These are phyloP conservation scores for Mungos mungo DNA, from an alignment of 2,113 vertebrate genomes.

Conservation along the genomic window DNA sequence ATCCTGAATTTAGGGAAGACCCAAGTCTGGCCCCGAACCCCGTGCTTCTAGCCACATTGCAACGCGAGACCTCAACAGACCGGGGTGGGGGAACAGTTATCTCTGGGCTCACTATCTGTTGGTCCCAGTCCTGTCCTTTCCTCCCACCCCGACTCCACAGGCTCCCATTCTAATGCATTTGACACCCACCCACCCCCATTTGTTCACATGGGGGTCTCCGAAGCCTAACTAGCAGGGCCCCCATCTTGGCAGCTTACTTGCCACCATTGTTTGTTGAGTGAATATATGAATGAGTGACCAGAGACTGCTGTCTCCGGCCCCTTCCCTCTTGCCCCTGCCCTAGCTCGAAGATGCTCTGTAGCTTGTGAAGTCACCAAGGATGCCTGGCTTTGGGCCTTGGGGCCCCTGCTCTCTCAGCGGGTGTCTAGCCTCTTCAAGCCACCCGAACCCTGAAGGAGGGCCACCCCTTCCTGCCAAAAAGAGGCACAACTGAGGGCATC, in stretches of 20 bases:
- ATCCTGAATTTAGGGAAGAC: neutral
- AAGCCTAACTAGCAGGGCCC: neutral
- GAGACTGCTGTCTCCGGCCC: neutral
- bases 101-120: neutral
- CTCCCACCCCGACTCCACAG: neutral
- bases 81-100: neutral
- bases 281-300: neutral
- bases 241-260: neutral
- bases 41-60: neutral
- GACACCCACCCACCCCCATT: too few relatives aligned
- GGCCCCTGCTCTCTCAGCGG: neutral
- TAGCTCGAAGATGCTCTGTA: neutral
- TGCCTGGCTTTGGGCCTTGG: neutral
- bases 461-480: neutral
- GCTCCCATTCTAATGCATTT: neutral
- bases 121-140: accelerated
- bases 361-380: neutral
- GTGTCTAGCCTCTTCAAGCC: neutral
- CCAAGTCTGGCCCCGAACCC: neutral
- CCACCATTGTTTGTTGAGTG: neutral
- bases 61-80: neutral
- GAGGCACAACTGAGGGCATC: neutral
- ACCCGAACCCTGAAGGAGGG: neutral
- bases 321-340: neutral
- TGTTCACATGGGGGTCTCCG: neutral